Evolutionary conservation across 2,113 vertebrate species (phyloP).

Genomic region (Psilopsiagon aurifrons): DNA sequence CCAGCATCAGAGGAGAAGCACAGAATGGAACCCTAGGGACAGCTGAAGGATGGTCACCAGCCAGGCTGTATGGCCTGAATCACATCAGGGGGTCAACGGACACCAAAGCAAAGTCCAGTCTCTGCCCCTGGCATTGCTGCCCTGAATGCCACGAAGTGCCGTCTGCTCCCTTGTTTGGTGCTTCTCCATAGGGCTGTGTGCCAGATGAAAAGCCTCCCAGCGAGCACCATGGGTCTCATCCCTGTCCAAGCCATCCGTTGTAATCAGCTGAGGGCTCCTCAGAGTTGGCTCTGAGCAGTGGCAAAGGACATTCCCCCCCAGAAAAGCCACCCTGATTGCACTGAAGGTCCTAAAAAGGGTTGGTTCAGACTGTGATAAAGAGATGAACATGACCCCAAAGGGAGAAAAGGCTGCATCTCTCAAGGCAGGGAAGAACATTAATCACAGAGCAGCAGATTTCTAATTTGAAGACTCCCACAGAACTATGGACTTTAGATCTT

Average conservation of each 20-base stretch:
- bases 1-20: background rate
- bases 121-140: slow-evolving; percentile 15
- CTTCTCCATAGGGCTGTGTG: background rate
- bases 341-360: background rate
- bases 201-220: background rate
- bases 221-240: background rate
- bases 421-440: background rate
- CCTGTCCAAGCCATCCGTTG: background rate
- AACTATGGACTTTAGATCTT: background rate
- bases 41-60: background rate
- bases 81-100: background rate
- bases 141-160: background rate
- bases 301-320: background rate
- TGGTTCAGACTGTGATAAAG: background rate
- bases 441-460: background rate
- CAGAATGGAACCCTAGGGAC: background rate
- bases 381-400: background rate
- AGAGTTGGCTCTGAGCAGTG: background rate
- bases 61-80: slow-evolving; percentile 11
- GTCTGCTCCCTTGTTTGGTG: background rate
- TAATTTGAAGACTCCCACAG: background rate
- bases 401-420: background rate
- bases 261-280: background rate
- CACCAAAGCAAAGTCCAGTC: slow-evolving; percentile 3
- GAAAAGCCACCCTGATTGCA: background rate